phyloP scores from a whole-genome alignment of 2,113 vertebrate genomes.

The Atrichornis clamosus region DNA sequence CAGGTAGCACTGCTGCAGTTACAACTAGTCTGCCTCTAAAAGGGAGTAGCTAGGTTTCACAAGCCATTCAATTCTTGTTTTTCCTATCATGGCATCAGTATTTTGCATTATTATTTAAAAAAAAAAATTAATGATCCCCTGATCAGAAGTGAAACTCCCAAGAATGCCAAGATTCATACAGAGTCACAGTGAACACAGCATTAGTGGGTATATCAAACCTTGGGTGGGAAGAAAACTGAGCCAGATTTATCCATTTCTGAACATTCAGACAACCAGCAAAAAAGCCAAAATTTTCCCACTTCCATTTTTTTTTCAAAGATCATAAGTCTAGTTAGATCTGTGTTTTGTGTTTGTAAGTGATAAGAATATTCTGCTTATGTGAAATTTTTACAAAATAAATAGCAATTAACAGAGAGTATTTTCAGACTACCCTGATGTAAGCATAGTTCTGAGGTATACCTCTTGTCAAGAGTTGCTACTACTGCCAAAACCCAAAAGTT shows the following conservation, averaged over 20 bases:
- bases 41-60: background rate
- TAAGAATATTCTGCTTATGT: background rate
- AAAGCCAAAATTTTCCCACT: background rate
- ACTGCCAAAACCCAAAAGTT: background rate
- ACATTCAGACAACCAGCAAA: background rate
- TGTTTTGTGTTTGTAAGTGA: background rate
- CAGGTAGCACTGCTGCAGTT: background rate
- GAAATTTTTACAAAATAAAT: background rate
- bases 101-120: background rate
- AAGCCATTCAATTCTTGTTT: background rate
- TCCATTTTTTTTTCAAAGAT: background rate
- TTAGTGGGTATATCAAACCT: background rate
- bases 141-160: background rate
- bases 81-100: background rate
- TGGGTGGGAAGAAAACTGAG: background rate
- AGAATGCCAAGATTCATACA: background rate
- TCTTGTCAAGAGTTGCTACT: background rate
- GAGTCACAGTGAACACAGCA: background rate
- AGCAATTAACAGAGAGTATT: background rate
- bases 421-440: background rate
- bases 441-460: background rate
- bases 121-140: background rate
- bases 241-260: background rate
- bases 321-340: background rate
- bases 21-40: background rate